These are phyloP conservation scores for Hydropsyche tenuis DNA, from an alignment of 1,140 invertebrate genomes.

Conservation along the genomic window DNA sequence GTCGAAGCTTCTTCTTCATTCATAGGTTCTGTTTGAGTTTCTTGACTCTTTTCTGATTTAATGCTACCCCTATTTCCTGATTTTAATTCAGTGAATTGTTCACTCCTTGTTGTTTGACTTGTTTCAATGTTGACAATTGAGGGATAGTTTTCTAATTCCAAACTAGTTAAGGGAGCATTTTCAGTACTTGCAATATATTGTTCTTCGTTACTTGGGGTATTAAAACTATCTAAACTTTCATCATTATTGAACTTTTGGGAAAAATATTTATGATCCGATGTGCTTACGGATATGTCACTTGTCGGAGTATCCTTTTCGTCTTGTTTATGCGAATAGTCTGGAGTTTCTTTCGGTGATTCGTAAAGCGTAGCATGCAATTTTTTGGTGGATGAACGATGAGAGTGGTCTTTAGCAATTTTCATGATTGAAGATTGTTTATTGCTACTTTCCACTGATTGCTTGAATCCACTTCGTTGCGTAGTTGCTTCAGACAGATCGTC, in stretches of 20 bases:
- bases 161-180: constrained; percentile 29
- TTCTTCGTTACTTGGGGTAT: constrained; percentile 7
- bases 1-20: constrained; percentile 45
- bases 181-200: constrained; percentile 14
- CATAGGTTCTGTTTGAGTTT: neutral
- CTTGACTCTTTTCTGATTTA: constrained; percentile 26
- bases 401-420: constrained; percentile 57
- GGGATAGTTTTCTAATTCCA: constrained; percentile 34
- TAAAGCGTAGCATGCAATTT: constrained; percentile 53
- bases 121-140: constrained; percentile 29
- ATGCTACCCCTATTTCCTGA: constrained; percentile 40
- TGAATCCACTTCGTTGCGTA: constrained; percentile 51
- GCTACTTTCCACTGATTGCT: constrained; percentile 35
- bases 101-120: constrained; percentile 40
- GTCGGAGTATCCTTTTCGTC: constrained; percentile 63
- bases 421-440: constrained; percentile 61
- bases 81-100: constrained; percentile 45
- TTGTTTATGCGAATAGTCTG: constrained; percentile 61
- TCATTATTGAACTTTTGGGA: constrained; percentile 38
- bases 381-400: constrained; percentile 51
- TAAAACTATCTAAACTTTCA: neutral
- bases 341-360: constrained; percentile 54
- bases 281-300: constrained; percentile 58
- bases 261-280: constrained; percentile 42
- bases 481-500: constrained; percentile 56